Evolutionary conservation across 2,888 invertebrate species (phyloP), one percentile per base, ranked within the genome.

Genomic region (Athripsodes cinereus): DNA sequence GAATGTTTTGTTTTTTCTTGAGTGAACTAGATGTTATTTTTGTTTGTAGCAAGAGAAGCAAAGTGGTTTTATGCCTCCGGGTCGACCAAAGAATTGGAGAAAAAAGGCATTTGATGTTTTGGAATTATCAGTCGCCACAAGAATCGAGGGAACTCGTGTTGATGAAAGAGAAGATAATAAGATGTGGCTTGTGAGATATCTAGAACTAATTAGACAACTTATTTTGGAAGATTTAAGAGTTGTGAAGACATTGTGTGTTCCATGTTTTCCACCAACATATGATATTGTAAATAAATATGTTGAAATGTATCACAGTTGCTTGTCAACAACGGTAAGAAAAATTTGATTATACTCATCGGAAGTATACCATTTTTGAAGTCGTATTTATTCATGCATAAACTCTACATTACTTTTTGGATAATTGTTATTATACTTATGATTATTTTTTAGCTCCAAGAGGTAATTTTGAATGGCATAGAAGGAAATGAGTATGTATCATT

Each of bases 401-500:
- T n/a, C n/a, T n/a, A n/a, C n/a, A n/a, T n/a, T n/a, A n/a, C n/a
- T n/a, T n/a, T n/a, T n/a, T n/a, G n/a, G n/a, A n/a, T 50, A 18
- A 21, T 48, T 48, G 20, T 6, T 22, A 8, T 21, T 3, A 48
- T 20, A 18, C 2, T 13, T 50, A 44, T 31, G 26, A 53, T 22
- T 52, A 40, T 21, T 47, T 56, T 55, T 48, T 66, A 86, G 90
- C 74, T 97, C 16, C 87, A 92, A 74, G 94, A 94, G 68, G 83
- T 95, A 49, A 91, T 95, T n/a, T 81, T 84, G 35, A 87, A 83
- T 66, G 93, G 93, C 0, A 74, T 98, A 55, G 92, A 97, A 77
- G 97, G 96, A 44, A 97, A 97, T 71, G 99, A 99, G 72, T 93
- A 94, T 71, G 96, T 98, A 0, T 92, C 96, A 0, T 74, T 99